Evolutionary conservation across 1,140 invertebrate genomes (phyloP).

Genomic region (Magallana ariakensis): DNA sequence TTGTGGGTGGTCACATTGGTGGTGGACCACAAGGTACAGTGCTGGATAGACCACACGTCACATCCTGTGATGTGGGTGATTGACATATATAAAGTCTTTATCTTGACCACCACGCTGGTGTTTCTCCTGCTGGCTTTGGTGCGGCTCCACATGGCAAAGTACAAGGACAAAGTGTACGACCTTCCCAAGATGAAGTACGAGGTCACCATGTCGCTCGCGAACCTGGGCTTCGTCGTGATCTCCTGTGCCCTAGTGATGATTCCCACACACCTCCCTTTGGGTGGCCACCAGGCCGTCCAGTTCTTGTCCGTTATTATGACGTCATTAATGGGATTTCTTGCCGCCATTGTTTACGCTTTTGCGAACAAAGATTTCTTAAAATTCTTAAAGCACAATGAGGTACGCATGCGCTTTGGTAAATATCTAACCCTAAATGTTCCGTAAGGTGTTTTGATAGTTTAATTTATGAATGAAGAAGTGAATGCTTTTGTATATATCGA

Average conservation of each 20-base stretch:
- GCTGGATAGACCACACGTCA: conserved; percentile 49
- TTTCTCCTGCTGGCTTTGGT: conserved; percentile 27
- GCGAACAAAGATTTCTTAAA: conserved; percentile 33
- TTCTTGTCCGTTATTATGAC: conserved; percentile 43
- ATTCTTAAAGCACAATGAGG: conserved; percentile 42
- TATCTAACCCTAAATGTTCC: conserved; percentile 6
- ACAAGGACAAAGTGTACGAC: conserved; percentile 31
- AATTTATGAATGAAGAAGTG: too few relatives aligned
- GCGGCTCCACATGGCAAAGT: conserved; percentile 9
- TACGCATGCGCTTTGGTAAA: conserved; percentile 18
- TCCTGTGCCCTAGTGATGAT: conserved; percentile 35
- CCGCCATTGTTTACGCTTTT: conserved; percentile 50
- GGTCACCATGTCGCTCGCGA: conserved; percentile 10
- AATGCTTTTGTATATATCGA: too few relatives aligned
- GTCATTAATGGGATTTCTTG: conserved; percentile 44
- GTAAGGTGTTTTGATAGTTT: neutral
- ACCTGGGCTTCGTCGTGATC: conserved; percentile 9
- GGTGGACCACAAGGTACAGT: conserved; percentile 48
- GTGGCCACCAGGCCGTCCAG: conserved; percentile 1
- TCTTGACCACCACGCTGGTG: neutral
- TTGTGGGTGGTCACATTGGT: conserved; percentile 49
- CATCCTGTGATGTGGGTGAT: conserved; percentile 52
- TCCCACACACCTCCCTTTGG: conserved; percentile 40
- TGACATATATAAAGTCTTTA: conserved; percentile 46
- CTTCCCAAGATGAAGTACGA: conserved; percentile 38